Evolutionary conservation across 1,140 invertebrate species (phyloP), one percentile per base, ranked within the genome.

Genomic region (Panonychus citri): DNA sequence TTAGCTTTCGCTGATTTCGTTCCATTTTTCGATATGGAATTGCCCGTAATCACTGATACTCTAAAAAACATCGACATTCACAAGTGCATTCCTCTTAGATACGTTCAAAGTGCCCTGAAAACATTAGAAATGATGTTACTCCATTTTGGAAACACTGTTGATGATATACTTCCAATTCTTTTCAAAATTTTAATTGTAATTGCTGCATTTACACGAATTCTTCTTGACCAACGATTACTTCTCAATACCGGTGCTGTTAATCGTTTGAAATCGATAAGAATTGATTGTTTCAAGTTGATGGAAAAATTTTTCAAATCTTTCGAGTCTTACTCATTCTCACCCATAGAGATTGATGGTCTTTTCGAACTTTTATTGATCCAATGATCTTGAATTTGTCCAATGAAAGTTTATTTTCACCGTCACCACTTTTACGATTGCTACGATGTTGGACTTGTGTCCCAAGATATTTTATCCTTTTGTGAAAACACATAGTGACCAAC

Each of bases 361-460:
- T 88, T 82, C 66, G 69, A 81, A 76, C 81, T 0, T 78, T 81
- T 50, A 74, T 95, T 19, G 90, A 83, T 78, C 85, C 85, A 1
- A 76, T 80, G 64, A 24, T 62, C 8, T 21, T 37, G 79, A 43
- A 57, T 64, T 66, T 93, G 1, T 77, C 80, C 1, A 70, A 77
- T 53, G 86, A 93, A 65, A 80, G 85, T 28, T 78, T 89, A 53
- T 78, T 85, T 62, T 81, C 77, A 63, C 84, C 85, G 1, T 88
- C 86, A 3, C 75, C 81, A 2, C 67, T 91, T 50, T 68, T 91
- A 13, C 85, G 82, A 67, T 68, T 93, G 3, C 75, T 91, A 10
- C 69, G 75, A 3, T 69, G 74, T 2, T 93, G 86, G 85, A 77
- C 79, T 57, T 71, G 77, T 60, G 79, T 83, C 70, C 76, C 81